Base-by-base conservation (phyloP, 2,888 invertebrate species). In the Metalampra italica region DNA sequence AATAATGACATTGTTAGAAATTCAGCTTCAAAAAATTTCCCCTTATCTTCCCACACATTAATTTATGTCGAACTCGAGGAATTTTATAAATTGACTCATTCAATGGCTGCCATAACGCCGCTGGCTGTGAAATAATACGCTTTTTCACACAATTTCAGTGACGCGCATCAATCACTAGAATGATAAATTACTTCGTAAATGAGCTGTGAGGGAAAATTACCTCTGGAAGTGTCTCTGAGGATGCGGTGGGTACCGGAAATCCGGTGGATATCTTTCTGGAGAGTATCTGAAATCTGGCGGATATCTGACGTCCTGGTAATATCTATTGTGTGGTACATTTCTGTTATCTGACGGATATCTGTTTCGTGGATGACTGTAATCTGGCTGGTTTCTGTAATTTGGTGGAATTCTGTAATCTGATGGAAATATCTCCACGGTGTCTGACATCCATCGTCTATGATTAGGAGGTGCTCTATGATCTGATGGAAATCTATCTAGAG, bases 221-320 rank as follows among this genome's bases (percentile, higher is more conserved):
- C 45, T 45, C 37, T 45, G 45, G 37, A 45, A 45, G n/a, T 37
- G 29, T 37, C 13, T 45, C 8, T 38, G n/a, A 7, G 45, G 45
- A 13, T 37, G 37, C 12, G 45, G 45, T 36, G 37, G 29, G 12
- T 37, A 37, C 9, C 36, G 43, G 9, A 43, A 14, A 32, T 45
- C 45, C 22, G 37, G 34, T 36, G 22, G 34, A n/a, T 36, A 36
- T n/a, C 11, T 1, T 36, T 36, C 36, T 36, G 36, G 11, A n/a
- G 36, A 3, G 8, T 32, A 9, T 32, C 32, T 32, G 11, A 4
- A 11, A 32, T 32, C 32, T 9, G 32, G 11, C 5, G 3, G 32
- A 40, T 43, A 9, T 43, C 43, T 34, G 9, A 11, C 9, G 15
- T 13, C 15, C 11, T 11, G 22, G 11, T 8, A 22, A 22, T 22